A percentile compares a stretch with the other conserved stretches of the same genome.
Evolutionary conservation across 2,888 invertebrate genomes (phyloP).

Genomic region (Ophioninae sp.): DNA sequence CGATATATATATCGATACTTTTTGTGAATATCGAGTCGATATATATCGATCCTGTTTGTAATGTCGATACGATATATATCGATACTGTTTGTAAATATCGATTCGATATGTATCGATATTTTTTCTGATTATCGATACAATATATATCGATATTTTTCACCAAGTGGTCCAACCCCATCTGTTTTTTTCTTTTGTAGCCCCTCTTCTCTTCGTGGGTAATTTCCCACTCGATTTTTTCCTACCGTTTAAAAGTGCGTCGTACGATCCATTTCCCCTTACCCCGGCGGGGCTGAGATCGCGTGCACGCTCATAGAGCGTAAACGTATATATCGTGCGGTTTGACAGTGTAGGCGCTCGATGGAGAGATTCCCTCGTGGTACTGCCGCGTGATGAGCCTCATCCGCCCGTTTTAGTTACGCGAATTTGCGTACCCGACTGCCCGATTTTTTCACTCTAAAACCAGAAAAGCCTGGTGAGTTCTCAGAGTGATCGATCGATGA

Average conservation of each 20-base stretch:
- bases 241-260: conserved; percentile 44
- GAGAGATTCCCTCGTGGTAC: conserved; percentile 61
- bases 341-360: conserved; percentile 51
- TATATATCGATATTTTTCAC: too few species aligned
- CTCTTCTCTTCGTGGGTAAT: conserved; percentile 9
- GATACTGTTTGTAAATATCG: too few species aligned
- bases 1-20: too few species aligned
- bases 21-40: too few species aligned
- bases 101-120: too few species aligned
- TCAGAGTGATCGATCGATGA: too few species aligned
- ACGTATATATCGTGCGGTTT: conserved; percentile 11
- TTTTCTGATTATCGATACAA: too few species aligned
- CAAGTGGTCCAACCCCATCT: neutral
- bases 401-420: conserved; percentile 60
- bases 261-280: neutral
- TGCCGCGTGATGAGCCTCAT: conserved; percentile 61
- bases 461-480: too few species aligned
- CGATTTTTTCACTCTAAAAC: conserved; percentile 9
- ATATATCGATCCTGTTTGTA: too few species aligned
- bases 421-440: conserved; percentile 49
- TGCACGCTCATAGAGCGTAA: conserved; percentile 3
- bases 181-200: neutral
- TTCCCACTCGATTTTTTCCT: conserved; percentile 49
- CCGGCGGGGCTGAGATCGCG: conserved; percentile 27
- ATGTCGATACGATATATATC: too few species aligned